Evolutionary conservation across 92 coral and sea anemone genomes (phyloP).

Genomic region (Diadumene lineata): DNA sequence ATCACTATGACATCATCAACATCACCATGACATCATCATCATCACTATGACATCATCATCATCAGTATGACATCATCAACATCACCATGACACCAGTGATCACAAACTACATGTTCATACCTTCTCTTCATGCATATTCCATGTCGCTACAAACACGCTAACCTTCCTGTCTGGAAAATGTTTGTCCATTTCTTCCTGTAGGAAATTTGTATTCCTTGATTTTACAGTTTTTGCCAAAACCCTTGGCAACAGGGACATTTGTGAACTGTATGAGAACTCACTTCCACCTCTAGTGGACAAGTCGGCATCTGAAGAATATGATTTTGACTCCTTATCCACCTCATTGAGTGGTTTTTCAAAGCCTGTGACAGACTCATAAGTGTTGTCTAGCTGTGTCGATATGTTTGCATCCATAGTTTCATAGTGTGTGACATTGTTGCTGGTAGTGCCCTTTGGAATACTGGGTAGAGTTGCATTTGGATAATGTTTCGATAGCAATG

Average conservation of each 20-base stretch:
- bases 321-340: background rate
- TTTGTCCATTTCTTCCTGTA: slow-evolving; percentile 86
- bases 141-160: slow-evolving; percentile 89
- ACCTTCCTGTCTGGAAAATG: slow-evolving; percentile 82
- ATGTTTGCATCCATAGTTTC: slow-evolving; percentile 27
- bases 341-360: slow-evolving; percentile 25
- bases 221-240: slow-evolving; percentile 77
- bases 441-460: slow-evolving; percentile 36
- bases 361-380: slow-evolving; percentile 31
- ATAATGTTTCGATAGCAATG: slow-evolving; percentile 40
- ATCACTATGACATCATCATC: background rate
- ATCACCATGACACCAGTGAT: background rate
- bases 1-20: background rate
- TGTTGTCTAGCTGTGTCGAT: background rate
- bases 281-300: slow-evolving; percentile 52
- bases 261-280: slow-evolving; percentile 48
- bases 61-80: background rate
- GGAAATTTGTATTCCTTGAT: slow-evolving; percentile 79
- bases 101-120: slow-evolving; percentile 32
- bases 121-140: slow-evolving; percentile 99
- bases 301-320: slow-evolving; percentile 71
- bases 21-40: background rate
- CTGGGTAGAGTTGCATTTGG: slow-evolving; percentile 82
- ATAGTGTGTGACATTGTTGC: slow-evolving; percentile 43
- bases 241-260: slow-evolving; percentile 63